phyloP scores from a whole-genome alignment of 2,113 vertebrate species.

The Scolopax mira region DNA sequence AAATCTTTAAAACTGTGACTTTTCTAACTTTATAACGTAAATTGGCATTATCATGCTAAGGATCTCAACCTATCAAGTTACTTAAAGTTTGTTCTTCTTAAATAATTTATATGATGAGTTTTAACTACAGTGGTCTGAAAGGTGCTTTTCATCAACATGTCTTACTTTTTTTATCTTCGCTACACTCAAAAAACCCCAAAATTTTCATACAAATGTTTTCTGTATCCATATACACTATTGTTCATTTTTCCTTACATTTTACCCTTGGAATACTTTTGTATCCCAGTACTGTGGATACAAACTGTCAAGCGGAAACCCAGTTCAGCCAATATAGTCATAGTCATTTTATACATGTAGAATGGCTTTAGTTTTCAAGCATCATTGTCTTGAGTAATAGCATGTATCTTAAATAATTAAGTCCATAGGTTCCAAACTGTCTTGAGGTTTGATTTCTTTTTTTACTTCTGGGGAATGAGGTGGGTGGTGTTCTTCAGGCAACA shows the following conservation, averaged over 20 bases:
- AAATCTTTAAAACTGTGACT: not conserved
- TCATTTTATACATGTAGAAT: not conserved
- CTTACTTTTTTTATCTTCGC: not conserved
- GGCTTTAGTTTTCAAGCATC: not conserved
- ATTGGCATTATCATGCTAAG: not conserved
- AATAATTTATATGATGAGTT: not conserved
- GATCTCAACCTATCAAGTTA: not conserved
- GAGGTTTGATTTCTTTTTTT: not conserved
- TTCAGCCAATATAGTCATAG: not conserved
- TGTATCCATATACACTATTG: not conserved
- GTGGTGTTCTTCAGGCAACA: not conserved
- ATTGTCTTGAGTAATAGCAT: not conserved
- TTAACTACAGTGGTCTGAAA: not conserved
- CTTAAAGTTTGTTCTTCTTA: not conserved
- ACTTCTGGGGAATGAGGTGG: not conserved
- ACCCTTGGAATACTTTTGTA: not conserved
- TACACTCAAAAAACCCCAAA: fast-evolving
- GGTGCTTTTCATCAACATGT: not conserved
- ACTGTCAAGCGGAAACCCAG: fast-evolving
- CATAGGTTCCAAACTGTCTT: not conserved
- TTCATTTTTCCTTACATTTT: not conserved
- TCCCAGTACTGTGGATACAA: not conserved
- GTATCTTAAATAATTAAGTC: not conserved
- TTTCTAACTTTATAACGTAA: not conserved
- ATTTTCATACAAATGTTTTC: fast-evolving